A percentile compares a stretch with the other conserved stretches of the same genome.
These are phyloP conservation scores for Stenchaetothrips biformis DNA, from an alignment of 2,888 invertebrate species.

Conservation along the genomic window DNA sequence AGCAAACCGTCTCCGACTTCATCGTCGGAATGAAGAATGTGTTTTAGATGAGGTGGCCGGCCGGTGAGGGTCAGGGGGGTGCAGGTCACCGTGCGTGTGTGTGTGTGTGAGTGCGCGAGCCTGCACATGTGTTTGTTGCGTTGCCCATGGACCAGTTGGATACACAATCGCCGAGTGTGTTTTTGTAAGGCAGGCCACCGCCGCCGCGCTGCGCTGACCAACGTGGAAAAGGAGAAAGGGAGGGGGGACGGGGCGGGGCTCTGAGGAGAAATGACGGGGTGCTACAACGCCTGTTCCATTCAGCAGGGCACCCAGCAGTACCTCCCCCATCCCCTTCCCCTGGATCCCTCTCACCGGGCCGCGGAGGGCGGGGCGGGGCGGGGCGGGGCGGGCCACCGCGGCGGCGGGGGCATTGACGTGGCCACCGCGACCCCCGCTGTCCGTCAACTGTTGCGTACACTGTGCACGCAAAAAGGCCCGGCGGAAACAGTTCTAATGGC, in stretches of 20 bases:
- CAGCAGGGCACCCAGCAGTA: no score
- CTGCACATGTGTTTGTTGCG: neutral
- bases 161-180: neutral
- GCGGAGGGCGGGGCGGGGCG: no score
- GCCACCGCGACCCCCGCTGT: neutral
- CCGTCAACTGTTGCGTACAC: neutral
- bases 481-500: neutral
- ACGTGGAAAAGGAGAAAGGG: neutral
- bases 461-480: no score
- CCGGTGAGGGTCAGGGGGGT: neutral
- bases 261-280: slow-evolving; percentile 11
- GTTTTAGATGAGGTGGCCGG: slow-evolving; percentile 10
- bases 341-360: no score
- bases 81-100: neutral
- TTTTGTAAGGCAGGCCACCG: slow-evolving; percentile 2
- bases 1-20: neutral
- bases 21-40: neutral
- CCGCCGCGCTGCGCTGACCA: neutral
- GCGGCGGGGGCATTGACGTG: neutral
- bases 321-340: no score
- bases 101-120: neutral
- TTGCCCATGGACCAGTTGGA: neutral
- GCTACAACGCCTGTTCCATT: neutral
- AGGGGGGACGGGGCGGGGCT: neutral
- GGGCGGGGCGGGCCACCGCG: neutral